Base-by-base conservation (phyloP, 1,140 invertebrate genomes). In the Gryllus bimaculatus region DNA sequence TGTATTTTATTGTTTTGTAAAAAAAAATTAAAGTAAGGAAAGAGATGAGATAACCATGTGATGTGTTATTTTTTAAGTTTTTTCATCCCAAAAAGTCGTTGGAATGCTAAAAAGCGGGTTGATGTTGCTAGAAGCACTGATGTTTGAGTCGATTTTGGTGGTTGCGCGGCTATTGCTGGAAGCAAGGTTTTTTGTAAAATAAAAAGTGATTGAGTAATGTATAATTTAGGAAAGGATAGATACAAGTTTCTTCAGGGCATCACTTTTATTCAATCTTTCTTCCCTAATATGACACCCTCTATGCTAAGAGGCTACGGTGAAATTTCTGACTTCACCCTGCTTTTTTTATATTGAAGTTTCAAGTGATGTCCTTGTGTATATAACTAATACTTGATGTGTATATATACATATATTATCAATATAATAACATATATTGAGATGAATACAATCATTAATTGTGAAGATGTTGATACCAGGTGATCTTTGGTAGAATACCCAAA, bases 331-430 rank as follows among this genome's bases (percentile, higher is more conserved):
- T 66, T 66, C 54, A 66, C 54, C 18, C 18, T 10, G 54, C 54
- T 66, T 66, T 66, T 66, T 66, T 66, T 66, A 66, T 66, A 13
- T 13, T 66, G 10, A 66, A 66, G 54, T 66, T 66, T 66, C 10
- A 66, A 66, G 54, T 66, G 54, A 66, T 66, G 54, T 66, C 54
- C 54, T 66, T 13, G 10, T 66, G 54, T 66, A 66, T 18, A 66
- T 66, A 66, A 66, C 54, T 66, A 66, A 66, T 66, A 66, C 10
- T 66, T 66, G 54, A 66, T 66, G 54, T 66, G 54, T 66, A 66
- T 66, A 66, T 66, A 66, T 66, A 66, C 54, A 66, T 66, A 66
- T 66, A 66, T 66, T 66, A 66, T 66, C 54, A 66, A 66, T 66
- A 66, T 66, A 54, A 66, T 66, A 66, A 66, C 54, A 18, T 66